A percentile compares a stretch with the other conserved stretches of the same genome.
phyloP scores from a whole-genome alignment of 2,888 invertebrate genomes.

The Cantharis nigra region DNA sequence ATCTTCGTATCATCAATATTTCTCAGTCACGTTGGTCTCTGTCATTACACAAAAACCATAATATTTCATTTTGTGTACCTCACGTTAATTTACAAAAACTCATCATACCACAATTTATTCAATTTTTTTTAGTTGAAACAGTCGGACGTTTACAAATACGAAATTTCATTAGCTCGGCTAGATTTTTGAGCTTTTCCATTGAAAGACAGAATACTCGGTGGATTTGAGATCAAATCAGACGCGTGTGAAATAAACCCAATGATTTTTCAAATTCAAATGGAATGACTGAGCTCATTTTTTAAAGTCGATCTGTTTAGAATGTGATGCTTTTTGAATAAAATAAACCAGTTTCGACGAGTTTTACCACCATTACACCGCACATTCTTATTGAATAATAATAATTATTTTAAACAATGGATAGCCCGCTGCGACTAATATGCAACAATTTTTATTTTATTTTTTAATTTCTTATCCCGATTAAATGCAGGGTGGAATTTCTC shows the following conservation, averaged over 20 bases:
- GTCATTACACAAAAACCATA: constrained; percentile 31
- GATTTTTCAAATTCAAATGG: constrained; percentile 57
- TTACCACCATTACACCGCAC: constrained; percentile 32
- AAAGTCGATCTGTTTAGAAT: constrained; percentile 44
- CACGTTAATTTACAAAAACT: constrained; percentile 25
- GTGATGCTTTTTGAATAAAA: constrained; percentile 32
- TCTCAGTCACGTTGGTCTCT: constrained; percentile 21
- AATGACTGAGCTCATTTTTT: constrained; percentile 57
- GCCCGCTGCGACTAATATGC: constrained; percentile 50
- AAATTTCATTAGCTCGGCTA: constrained; percentile 38
- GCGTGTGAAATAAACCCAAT: constrained; percentile 43
- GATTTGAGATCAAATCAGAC: constrained; percentile 19
- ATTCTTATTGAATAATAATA: constrained; percentile 51
- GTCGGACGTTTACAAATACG: constrained; percentile 24
- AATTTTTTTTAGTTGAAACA: constrained; percentile 34
- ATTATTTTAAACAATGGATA: constrained; percentile 57
- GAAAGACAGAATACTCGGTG: background rate
- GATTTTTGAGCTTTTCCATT: constrained; percentile 23
- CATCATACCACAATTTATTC: constrained; percentile 17
- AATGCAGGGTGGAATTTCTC: constrained; percentile 42
- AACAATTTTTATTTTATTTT: constrained; percentile 34
- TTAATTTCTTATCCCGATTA: constrained; percentile 36
- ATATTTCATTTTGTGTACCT: constrained; percentile 34
- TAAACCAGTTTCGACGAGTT: constrained; percentile 13
- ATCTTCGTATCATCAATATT: constrained; percentile 32